Evolutionary conservation across 64 coral and sea anemone species (phyloP).

Genomic region (Hydrozoanthus tunicans): DNA sequence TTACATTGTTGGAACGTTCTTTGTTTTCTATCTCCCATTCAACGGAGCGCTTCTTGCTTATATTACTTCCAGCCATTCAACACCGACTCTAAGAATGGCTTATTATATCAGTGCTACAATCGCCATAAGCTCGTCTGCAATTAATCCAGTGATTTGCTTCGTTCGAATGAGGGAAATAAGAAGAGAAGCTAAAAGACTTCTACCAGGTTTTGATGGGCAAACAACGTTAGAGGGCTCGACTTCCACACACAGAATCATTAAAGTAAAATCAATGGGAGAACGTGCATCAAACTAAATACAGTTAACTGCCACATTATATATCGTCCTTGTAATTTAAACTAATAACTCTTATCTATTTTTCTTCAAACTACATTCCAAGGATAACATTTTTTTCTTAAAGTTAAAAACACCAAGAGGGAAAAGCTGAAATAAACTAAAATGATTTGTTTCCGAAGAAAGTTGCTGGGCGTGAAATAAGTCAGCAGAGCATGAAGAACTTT

Average conservation of each 20-base stretch:
- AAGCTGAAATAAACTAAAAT: too few species aligned
- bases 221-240: neutral
- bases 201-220: neutral
- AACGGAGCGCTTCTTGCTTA: conserved; percentile 12
- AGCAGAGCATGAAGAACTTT: too few species aligned
- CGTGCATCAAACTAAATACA: neutral
- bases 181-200: neutral
- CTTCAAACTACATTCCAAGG: too few species aligned
- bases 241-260: neutral
- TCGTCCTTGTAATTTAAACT: too few species aligned
- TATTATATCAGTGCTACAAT: conserved; percentile 16
- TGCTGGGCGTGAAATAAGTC: too few species aligned
- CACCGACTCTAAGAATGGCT: neutral
- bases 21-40: conserved; percentile 7
- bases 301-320: too few species aligned
- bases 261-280: neutral
- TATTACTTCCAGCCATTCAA: neutral
- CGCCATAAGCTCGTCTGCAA: conserved; percentile 16
- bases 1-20: conserved; percentile 20
- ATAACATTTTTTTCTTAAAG: too few species aligned
- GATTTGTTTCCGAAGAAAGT: too few species aligned
- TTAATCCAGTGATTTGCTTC: conserved; percentile 21
- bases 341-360: too few species aligned
- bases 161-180: conserved; percentile 25
- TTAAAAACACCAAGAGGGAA: too few species aligned